A percentile compares a stretch with the other conserved stretches of the same genome.
Conservation (phyloP, 2,113 vertebrate genomes). For the Chascanopsetta lugubris region DNA sequence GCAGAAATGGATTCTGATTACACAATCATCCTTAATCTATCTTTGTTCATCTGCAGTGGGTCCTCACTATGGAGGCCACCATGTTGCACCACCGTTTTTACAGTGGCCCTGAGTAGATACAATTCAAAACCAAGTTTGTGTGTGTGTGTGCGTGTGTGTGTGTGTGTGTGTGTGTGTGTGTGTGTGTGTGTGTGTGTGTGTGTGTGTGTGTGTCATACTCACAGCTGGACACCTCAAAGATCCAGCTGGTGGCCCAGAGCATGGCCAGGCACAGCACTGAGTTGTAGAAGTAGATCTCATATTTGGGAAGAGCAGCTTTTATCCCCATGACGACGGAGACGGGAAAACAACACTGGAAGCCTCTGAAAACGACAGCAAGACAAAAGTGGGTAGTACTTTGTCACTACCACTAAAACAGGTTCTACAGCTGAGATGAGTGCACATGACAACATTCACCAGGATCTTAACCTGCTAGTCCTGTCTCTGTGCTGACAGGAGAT, state of each 20-base stretch:
- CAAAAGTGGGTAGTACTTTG: not conserved
- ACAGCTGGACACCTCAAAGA: slow-evolving; percentile 91
- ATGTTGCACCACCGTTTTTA: too few species aligned
- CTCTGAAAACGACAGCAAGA: slow-evolving; percentile 38
- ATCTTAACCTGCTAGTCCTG: not conserved
- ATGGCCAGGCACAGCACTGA: slow-evolving; percentile 85
- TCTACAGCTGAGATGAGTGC: not conserved
- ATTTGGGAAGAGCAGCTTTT: slow-evolving; percentile 87
- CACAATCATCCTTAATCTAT: too few species aligned
- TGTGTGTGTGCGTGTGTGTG: too few species aligned
- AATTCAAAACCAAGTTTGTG: too few species aligned
- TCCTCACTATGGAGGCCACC: too few species aligned
- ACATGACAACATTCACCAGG: not conserved
- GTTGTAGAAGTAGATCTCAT: slow-evolving; percentile 90
- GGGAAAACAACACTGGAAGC: slow-evolving; percentile 9
- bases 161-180: too few species aligned
- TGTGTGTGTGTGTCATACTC: slow-evolving; percentile 56
- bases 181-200: not conserved
- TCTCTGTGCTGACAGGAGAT: not conserved
- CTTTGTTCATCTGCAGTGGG: too few species aligned
- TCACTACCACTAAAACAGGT: not conserved
- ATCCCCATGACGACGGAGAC: slow-evolving; percentile 83
- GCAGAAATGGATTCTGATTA: too few species aligned
- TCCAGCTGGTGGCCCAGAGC: slow-evolving; percentile 87
- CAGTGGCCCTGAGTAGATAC: too few species aligned